Conservation (phyloP, 2,113 vertebrate species). For the Hypomesus transpacificus region DNA sequence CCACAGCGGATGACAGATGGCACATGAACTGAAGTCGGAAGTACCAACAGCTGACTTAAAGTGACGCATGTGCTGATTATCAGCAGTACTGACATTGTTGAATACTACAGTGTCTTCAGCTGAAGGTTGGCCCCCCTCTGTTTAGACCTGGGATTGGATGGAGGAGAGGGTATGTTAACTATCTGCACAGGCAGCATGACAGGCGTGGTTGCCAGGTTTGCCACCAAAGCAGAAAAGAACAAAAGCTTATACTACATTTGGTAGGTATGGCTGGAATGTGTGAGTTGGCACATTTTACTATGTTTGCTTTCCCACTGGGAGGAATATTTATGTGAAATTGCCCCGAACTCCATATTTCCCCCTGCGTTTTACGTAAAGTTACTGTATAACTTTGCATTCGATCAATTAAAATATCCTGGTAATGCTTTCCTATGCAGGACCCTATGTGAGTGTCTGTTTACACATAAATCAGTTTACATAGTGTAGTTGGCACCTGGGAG, state of each 20-base stretch:
- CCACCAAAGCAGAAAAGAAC: slow-evolving; percentile 58
- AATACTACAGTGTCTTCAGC: too few species aligned
- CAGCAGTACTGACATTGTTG: slow-evolving; percentile 4
- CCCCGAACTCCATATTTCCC: background rate
- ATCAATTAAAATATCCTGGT: too few species aligned
- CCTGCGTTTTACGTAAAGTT: too few species aligned
- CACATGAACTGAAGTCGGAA: slow-evolving; percentile 8
- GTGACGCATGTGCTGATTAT: slow-evolving; percentile 6
- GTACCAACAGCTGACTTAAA: slow-evolving; percentile 14
- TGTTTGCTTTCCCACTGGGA: slow-evolving; percentile 38
- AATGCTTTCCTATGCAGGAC: too few species aligned
- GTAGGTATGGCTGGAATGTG: slow-evolving; percentile 67
- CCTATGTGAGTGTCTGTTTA: too few species aligned
- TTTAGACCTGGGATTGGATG: background rate
- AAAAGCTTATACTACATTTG: slow-evolving; percentile 49
- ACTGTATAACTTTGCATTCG: too few species aligned
- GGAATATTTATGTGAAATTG: slow-evolving; percentile 37
- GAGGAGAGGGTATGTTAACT: slow-evolving; percentile 13
- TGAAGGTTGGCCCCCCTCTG: too few species aligned
- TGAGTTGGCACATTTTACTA: slow-evolving; percentile 59
- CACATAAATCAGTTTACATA: too few species aligned
- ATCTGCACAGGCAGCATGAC: slow-evolving; percentile 11
- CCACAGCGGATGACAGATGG: background rate
- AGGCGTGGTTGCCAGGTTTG: slow-evolving; percentile 50
- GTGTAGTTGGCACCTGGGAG: too few species aligned